Evolutionary conservation across 1,140 invertebrate species (phyloP), one percentile per base, ranked within the genome.

Genomic region (Nymphalis io): DNA sequence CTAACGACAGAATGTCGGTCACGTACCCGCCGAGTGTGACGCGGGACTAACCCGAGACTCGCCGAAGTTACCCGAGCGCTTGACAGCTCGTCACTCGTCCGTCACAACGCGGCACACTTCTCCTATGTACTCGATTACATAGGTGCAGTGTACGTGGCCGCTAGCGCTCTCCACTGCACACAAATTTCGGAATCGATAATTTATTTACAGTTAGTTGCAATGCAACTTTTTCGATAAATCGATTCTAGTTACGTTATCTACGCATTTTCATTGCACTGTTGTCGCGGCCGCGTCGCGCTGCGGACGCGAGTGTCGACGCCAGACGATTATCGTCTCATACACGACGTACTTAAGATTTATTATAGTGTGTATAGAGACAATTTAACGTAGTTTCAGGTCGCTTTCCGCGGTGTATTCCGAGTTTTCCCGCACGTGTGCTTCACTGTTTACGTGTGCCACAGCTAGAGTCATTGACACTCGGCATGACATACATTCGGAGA

Each of bases 61-160:
- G 12, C 57, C 69, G 75, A 82, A 61, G 39, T 21, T 55, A 15
- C 15, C 85, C 87, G 87, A 89, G 59, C 83, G 78, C 21, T 64
- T 89, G 85, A 89, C 87, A 89, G 83, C 73, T 81, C 86, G 85
- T 89, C 87, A 89, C 80, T 80, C 80, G 80, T 81, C 84, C 81
- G 77, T 87, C 87, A 87, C 80, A 77, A 60, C 78, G 75, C 82
- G 82, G 80, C 80, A 81, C 82, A 86, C 80, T 84, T 82, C 80
- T 84, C 81, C 79, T 87, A 86, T 87, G 81, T 87, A 87, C 76
- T 82, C 72, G 76, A 80, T 82, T 87, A 88, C 83, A 87, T 88
- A 87, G 46, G 82, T 86, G 83, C 83, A 85, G 78, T 84, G 67
- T 75, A 81, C 83, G 77, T 82, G 81, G 83, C 76, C 79, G 80